Evolutionary conservation across 2,797 vertebrate species (phyloP), one percentile per base, ranked within the genome.

Genomic region (Phoxinus dragarum): DNA sequence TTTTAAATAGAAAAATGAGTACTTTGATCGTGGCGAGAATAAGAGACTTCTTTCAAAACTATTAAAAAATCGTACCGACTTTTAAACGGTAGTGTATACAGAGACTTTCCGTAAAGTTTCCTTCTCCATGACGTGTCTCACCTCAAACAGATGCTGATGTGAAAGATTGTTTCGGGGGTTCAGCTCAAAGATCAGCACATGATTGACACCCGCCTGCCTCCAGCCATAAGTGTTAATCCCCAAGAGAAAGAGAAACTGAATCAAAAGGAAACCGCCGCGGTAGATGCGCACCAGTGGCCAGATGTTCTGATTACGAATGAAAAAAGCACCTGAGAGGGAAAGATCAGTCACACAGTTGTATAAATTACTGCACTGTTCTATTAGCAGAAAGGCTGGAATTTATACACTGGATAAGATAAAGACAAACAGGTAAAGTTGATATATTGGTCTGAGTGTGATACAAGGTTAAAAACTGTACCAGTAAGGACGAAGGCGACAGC

Each of bases 191-290:
- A 99, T 99, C 89, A 99, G 97, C 56, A 99, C 98, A 1, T 99
- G 98, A 93, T 99, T 99, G 84, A 99, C 98, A 85, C 98, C 98
- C 44, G 98, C 98, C 92, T 99, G 98, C 90, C 98, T 97, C 98
- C 98, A 99, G 89, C 98, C 98, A 0, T 99, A 99, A 0, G 98
- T 99, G 95, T 99, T 99, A 94, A 99, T 99, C 86, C 98, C 98
- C 93, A 99, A 94, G 80, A 99, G 96, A 94, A 99, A 99, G 92
- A 99, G 97, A 93, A 99, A 99, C 93, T 99, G 96, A 92, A 99
- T 97, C 88, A 99, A 93, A 90, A 99, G 96, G 95, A 99, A 99
- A 86, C 98, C 98, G 89, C 98, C 98, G 83, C 98, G 96, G 96
- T 99, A 99, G 93, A 99, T 98, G 88, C 98, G 95, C 93, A 99